These are phyloP conservation scores for Actias luna DNA, from an alignment of 2,888 invertebrate genomes.

Conservation along the genomic window DNA sequence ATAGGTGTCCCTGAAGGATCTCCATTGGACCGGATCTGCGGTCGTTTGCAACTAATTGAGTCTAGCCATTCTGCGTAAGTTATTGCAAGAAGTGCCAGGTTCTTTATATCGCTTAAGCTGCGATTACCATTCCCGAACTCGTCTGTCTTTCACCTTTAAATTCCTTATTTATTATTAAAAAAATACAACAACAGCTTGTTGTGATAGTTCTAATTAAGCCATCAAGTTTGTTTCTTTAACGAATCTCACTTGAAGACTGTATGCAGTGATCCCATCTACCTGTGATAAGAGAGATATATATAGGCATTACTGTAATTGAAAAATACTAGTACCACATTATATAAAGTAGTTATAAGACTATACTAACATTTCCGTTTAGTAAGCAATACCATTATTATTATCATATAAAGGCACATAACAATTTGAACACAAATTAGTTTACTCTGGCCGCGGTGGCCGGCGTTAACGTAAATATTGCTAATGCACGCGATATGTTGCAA, in stretches of 20 bases:
- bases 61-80: too few species aligned
- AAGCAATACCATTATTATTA: not conserved
- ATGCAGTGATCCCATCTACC: not conserved
- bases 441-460: constrained; percentile 11
- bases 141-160: too few species aligned
- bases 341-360: not conserved
- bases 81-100: too few species aligned
- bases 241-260: not conserved
- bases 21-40: too few species aligned
- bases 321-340: not conserved
- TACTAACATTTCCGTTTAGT: not conserved
- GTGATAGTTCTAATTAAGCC: not conserved
- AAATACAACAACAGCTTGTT: too few species aligned
- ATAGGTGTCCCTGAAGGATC: too few species aligned
- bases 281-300: not conserved
- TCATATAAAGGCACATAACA: not conserved
- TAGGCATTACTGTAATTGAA: not conserved
- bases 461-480: constrained; percentile 32
- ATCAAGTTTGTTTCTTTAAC: not conserved
- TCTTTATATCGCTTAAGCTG: too few species aligned
- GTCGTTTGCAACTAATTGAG: too few species aligned
- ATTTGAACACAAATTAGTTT: constrained; percentile 13
- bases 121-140: too few species aligned
- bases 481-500: constrained; percentile 42
- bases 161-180: too few species aligned